A percentile compares a stretch with the other conserved stretches of the same genome.
Conservation (phyloP, 1,140 invertebrate species). For the Zophobas morio region DNA sequence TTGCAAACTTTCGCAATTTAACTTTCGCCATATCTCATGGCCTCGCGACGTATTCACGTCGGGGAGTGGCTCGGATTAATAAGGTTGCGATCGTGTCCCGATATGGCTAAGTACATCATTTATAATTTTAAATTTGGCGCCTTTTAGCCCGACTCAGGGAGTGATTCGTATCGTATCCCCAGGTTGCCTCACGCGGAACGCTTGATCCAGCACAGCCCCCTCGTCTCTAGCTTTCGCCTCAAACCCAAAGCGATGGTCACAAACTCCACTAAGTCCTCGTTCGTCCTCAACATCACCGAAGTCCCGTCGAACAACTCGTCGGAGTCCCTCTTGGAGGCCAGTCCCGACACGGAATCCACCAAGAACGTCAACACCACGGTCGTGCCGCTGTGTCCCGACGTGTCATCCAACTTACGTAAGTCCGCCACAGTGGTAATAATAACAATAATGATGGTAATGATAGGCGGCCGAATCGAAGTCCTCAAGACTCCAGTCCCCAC, state of each 20-base stretch:
- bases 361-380: conserved; percentile 48
- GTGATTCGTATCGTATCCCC: no score
- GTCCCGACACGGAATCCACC: background rate
- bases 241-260: background rate
- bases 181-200: conserved; percentile 17
- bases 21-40: conserved; percentile 15
- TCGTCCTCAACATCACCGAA: conserved; percentile 7
- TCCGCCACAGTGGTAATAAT: no score
- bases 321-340: background rate
- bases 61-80: conserved; percentile 4
- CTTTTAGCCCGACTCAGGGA: no score
- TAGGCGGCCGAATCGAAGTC: conserved; percentile 68
- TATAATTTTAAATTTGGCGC: no score
- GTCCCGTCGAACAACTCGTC: background rate
- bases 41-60: no score
- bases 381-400: conserved; percentile 56
- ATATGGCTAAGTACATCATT: no score
- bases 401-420: conserved; percentile 58
- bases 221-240: conserved; percentile 1
- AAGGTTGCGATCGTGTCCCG: conserved; percentile 11
- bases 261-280: background rate
- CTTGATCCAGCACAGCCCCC: conserved; percentile 33
- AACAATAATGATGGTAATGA: conserved; percentile 47
- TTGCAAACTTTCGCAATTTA: conserved; percentile 23
- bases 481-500: conserved; percentile 68